These are phyloP conservation scores for Lepus townsendii DNA, from an alignment of 2,797 vertebrate species.

Conservation along the genomic window DNA sequence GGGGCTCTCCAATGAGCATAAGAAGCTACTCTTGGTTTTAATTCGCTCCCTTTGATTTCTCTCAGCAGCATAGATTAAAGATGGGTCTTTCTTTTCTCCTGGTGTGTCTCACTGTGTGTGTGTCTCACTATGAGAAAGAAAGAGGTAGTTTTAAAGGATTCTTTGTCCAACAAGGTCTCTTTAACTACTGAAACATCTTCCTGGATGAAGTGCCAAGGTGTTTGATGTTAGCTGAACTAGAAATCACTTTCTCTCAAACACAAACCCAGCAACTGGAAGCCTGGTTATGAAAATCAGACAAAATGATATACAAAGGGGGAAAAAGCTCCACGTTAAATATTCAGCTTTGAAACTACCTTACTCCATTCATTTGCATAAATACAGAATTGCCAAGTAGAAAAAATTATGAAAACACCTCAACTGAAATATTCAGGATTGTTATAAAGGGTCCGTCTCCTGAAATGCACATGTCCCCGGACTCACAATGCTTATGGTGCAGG, in stretches of 20 bases:
- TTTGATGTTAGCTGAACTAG: slow-evolving; percentile 77
- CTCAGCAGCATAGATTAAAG: slow-evolving; percentile 87
- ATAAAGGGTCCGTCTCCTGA: neutral
- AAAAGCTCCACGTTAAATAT: slow-evolving; percentile 8
- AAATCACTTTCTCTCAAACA: slow-evolving; percentile 79
- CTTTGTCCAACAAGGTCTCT: slow-evolving; percentile 84
- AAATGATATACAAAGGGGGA: neutral
- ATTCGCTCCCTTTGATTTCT: slow-evolving; percentile 88
- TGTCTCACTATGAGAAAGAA: slow-evolving; percentile 83
- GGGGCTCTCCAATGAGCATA: slow-evolving; percentile 85
- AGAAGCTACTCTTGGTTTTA: slow-evolving; percentile 87
- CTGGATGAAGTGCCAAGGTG: slow-evolving; percentile 72
- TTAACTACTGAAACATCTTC: slow-evolving; percentile 64
- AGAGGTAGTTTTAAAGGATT: slow-evolving; percentile 85
- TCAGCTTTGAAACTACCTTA: slow-evolving; percentile 42
- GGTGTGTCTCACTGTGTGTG: slow-evolving; percentile 72
- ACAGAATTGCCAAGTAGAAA: neutral
- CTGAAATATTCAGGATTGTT: slow-evolving; percentile 8
- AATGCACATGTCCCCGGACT: neutral
- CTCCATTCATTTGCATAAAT: slow-evolving; percentile 45
- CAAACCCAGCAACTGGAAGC: slow-evolving; percentile 66
- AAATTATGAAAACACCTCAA: slow-evolving; percentile 31
- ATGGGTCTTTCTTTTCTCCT: slow-evolving; percentile 76
- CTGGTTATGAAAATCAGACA: slow-evolving; percentile 52
- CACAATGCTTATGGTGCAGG: neutral